Percentiles rank a stretch among this genome's conserved stretches.
Evolutionary conservation across 2,113 vertebrate species (phyloP).

Genomic region (Actenoides hombroni): DNA sequence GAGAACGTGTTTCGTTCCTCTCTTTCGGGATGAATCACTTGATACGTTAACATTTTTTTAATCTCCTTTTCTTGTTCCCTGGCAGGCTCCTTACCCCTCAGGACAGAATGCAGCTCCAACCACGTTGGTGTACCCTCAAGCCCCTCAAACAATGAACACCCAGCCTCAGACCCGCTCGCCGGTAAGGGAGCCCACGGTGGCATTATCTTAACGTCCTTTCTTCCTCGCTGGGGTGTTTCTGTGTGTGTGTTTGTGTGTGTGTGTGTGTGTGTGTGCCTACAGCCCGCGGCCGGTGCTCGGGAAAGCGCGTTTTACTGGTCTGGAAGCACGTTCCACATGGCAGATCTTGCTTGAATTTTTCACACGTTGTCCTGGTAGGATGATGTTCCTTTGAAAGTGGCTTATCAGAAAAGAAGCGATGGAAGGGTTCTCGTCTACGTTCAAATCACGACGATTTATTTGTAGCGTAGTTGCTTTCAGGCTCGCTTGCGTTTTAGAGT

Average conservation of each 20-base stretch:
- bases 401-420: background rate
- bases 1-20: rapidly evolving
- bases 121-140: constrained; percentile 90
- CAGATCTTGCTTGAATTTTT: background rate
- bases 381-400: background rate
- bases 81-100: constrained; percentile 90
- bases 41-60: background rate
- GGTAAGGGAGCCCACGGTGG: constrained; percentile 75
- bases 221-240: background rate
- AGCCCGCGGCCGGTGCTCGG: background rate
- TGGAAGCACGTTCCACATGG: constrained; percentile 19
- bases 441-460: background rate
- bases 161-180: constrained; percentile 92
- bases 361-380: background rate
- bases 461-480: constrained; percentile 13
- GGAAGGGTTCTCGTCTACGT: background rate
- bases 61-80: constrained; percentile 22
- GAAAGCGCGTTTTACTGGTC: background rate
- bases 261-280: background rate
- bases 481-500: constrained; percentile 18
- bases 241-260: background rate
- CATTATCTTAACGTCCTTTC: background rate
- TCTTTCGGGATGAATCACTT: background rate
- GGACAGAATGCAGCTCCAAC: constrained; percentile 94
- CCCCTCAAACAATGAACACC: constrained; percentile 93